Conservation (phyloP, 2,797 vertebrate species). For the Phataginus tricuspis region DNA sequence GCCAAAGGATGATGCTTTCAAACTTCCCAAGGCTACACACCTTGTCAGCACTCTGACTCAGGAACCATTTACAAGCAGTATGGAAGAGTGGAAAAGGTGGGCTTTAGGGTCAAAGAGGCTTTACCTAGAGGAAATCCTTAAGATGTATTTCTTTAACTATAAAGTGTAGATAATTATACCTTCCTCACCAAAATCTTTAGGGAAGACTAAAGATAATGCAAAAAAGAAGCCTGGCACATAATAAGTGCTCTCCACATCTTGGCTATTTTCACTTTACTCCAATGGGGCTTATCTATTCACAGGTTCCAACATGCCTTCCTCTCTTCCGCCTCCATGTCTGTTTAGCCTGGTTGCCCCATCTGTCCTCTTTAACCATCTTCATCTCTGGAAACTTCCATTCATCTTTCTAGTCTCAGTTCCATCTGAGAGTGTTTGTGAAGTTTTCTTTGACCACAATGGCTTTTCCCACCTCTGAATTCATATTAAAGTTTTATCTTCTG, state of each 20-base stretch:
- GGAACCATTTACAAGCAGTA: not conserved
- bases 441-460: not conserved
- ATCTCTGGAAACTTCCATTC: not conserved
- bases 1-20: not conserved
- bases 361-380: not conserved
- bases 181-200: not conserved
- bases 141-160: not conserved
- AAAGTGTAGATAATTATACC: not conserved
- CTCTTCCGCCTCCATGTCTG: not conserved
- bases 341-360: not conserved
- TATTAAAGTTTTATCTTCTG: not conserved
- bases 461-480: conserved; percentile 5
- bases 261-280: not conserved
- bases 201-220: not conserved
- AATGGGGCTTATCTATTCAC: not conserved
- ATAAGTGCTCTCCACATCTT: not conserved
- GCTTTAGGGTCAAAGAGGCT: not conserved
- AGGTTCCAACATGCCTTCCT: not conserved
- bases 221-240: not conserved
- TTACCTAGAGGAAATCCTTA: conserved; percentile 16
- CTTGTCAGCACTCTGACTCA: not conserved
- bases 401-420: not conserved
- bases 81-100: not conserved
- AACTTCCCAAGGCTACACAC: not conserved
- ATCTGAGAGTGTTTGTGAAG: not conserved